A percentile compares a stretch with the other conserved stretches of the same genome.
Evolutionary conservation across 2,888 invertebrate species (phyloP).

Genomic region (Andrena hattorfiana): DNA sequence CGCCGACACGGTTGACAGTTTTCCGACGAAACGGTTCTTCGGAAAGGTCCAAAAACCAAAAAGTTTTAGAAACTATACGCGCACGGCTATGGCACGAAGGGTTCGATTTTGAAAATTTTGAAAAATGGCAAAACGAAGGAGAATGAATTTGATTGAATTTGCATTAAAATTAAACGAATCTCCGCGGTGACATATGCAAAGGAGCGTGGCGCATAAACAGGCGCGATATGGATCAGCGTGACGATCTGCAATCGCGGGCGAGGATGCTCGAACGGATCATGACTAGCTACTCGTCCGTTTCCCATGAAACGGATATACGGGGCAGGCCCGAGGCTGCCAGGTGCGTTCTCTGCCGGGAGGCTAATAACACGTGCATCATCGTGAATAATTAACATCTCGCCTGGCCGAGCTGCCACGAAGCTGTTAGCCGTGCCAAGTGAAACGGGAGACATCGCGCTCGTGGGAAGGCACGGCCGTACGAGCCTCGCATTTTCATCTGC

Average conservation of each 20-base stretch:
- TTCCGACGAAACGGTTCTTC: too few species aligned
- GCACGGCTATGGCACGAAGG: too few species aligned
- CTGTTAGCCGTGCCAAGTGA: slow-evolving; percentile 65
- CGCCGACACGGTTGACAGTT: too few species aligned
- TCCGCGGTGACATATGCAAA: too few species aligned
- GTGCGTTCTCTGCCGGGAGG: slow-evolving; percentile 12
- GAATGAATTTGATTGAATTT: too few species aligned
- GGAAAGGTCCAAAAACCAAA: too few species aligned
- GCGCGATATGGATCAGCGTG: not conserved
- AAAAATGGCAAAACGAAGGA: too few species aligned
- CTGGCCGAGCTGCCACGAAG: slow-evolving; percentile 30
- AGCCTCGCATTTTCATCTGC: slow-evolving; percentile 61
- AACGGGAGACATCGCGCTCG: slow-evolving; percentile 61
- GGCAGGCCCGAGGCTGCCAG: not conserved
- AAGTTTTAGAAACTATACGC: too few species aligned
- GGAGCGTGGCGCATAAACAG: too few species aligned
- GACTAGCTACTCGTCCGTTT: slow-evolving; percentile 33
- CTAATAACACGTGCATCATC: slow-evolving; percentile 63
- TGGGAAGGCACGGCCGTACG: slow-evolving; percentile 55
- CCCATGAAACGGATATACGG: slow-evolving; percentile 18
- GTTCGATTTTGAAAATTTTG: too few species aligned
- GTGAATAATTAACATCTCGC: slow-evolving; percentile 68
- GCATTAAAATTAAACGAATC: too few species aligned
- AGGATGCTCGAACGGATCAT: not conserved
- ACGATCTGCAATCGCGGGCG: not conserved